Conservation (phyloP, 2,888 invertebrate species). For the Schizaphis graminum region DNA sequence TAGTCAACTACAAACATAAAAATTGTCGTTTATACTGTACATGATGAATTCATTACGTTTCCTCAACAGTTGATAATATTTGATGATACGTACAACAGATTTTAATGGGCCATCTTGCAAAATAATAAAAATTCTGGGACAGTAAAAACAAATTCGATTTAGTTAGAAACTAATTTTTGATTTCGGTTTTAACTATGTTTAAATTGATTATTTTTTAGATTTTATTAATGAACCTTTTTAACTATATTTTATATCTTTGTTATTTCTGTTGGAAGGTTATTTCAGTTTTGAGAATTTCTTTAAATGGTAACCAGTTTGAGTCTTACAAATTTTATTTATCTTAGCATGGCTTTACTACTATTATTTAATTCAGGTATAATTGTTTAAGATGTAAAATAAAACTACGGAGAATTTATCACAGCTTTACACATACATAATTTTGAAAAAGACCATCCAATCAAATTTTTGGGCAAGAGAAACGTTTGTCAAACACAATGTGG, state of each 20-base stretch:
- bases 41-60: background rate
- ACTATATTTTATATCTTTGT: background rate
- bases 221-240: background rate
- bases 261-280: background rate
- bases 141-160: background rate
- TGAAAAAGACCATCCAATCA: background rate
- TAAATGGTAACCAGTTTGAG: background rate
- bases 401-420: background rate
- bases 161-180: background rate
- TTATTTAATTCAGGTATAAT: no score
- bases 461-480: background rate
- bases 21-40: background rate
- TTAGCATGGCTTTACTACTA: background rate
- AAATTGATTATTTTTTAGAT: background rate
- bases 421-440: background rate
- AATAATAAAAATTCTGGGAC: background rate
- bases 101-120: background rate
- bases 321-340: background rate
- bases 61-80: background rate
- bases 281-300: background rate
- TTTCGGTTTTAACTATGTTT: background rate
- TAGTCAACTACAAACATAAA: background rate
- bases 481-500: background rate
- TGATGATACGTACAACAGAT: background rate
- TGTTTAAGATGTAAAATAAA: no score